phyloP scores from a whole-genome alignment of 2,113 vertebrate species.

The Hemiscyllium ocellatum region DNA sequence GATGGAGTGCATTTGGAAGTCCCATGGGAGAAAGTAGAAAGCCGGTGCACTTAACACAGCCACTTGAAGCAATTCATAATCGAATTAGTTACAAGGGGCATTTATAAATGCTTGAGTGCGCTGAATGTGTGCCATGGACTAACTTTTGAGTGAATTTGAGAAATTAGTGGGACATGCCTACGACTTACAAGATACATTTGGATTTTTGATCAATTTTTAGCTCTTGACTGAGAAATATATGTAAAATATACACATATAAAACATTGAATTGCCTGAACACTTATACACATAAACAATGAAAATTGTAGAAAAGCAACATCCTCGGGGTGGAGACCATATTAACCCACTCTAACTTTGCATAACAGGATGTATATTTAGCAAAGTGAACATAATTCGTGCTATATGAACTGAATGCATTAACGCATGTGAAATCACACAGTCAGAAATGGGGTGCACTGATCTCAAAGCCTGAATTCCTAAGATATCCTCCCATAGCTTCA shows the following conservation, averaged over 20 bases:
- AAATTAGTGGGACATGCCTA: background rate
- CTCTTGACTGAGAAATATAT: background rate
- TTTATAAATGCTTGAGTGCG: background rate
- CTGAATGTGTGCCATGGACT: background rate
- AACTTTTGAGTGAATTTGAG: background rate
- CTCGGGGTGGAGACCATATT: background rate
- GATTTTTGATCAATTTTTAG: background rate
- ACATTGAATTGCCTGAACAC: background rate
- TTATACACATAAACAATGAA: background rate
- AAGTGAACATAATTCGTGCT: background rate
- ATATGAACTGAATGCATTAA: background rate
- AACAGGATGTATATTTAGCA: background rate
- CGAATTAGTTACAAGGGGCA: background rate
- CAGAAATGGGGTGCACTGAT: background rate
- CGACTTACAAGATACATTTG: background rate
- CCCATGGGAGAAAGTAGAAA: background rate
- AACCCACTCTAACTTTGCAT: background rate
- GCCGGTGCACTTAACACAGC: background rate
- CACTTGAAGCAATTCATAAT: constrained; percentile 8
- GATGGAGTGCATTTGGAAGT: background rate
- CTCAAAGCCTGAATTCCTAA: background rate
- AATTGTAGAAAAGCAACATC: background rate
- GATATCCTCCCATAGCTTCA: background rate
- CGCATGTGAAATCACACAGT: background rate
- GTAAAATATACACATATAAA: background rate